Base-by-base conservation (phyloP, 92 coral and sea anemone species). In the Muricea muricata region DNA sequence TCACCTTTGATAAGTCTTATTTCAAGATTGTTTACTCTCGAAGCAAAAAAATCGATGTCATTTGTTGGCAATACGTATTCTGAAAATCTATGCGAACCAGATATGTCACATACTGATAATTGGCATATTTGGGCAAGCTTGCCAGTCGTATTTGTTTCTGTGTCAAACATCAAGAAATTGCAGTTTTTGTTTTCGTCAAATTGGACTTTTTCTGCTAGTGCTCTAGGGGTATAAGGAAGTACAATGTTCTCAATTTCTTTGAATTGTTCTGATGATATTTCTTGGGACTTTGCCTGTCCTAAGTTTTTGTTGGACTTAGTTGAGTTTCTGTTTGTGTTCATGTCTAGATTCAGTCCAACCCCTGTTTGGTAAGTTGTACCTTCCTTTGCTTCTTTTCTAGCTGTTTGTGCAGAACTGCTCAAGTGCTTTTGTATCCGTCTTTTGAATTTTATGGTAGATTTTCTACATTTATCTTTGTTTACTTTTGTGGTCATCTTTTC, bases 291-390 rank as follows among this genome's bases (percentile, higher is more conserved):
- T n/a, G n/a, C n/a, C n/a, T n/a, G n/a, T n/a, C n/a, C n/a, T n/a
- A n/a, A n/a, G n/a, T n/a, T n/a, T n/a, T n/a, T n/a, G n/a, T n/a
- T n/a, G n/a, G n/a, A n/a, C n/a, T n/a, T n/a, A n/a, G n/a, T n/a
- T n/a, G n/a, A n/a, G n/a, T n/a, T n/a, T n/a, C n/a, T n/a, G n/a
- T n/a, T n/a, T n/a, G n/a, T 26, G n/a, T 68, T 31, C 4, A 20
- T 34, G 23, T 31, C n/a, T 68, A 32, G 6, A 41, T 57, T 81
- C 25, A 81, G 29, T 79, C n/a, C n/a, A n/a, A n/a, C n/a, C n/a
- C n/a, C n/a, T n/a, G n/a, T n/a, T n/a, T n/a, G n/a, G n/a, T n/a
- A 65, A 3, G 75, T 86, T 75, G 79, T 85, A 25, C 89, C 89
- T 47, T 85, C 78, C 74, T 60, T 63, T 21, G 82, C 87, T 83